Percentiles rank a stretch among this genome's conserved stretches.
These are phyloP conservation scores for Pyrocephalus nanus DNA, from an alignment of 2,797 vertebrate species.

Conservation along the genomic window DNA sequence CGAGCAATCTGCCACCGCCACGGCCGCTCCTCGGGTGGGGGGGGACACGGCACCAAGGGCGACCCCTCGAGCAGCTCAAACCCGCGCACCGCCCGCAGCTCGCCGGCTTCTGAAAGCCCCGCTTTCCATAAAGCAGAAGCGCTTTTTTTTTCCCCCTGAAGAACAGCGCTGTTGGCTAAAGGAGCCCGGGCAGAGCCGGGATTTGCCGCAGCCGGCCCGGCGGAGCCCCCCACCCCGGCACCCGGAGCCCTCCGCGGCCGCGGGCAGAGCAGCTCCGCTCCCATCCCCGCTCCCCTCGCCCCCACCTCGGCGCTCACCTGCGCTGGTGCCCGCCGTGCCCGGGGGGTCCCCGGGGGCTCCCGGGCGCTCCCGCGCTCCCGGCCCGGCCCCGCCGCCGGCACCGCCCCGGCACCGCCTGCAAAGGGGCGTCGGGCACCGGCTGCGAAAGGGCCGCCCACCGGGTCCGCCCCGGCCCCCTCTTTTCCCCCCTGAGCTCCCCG, in stretches of 20 bases:
- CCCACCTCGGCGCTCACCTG: neutral
- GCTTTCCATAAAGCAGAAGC: accelerated
- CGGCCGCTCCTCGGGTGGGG: neutral
- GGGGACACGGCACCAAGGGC: neutral
- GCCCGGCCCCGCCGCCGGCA: neutral
- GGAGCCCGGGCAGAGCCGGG: neutral
- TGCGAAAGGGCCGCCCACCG: neutral
- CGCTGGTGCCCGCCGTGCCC: neutral
- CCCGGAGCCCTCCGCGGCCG: neutral
- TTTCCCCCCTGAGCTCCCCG: too few relatives aligned
- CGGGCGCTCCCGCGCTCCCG: neutral
- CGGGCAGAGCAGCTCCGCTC: neutral
- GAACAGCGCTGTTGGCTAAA: neutral
- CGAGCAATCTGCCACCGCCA: neutral
- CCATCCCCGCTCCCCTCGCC: neutral
- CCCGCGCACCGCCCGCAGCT: neutral
- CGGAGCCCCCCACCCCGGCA: neutral
- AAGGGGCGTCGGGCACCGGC: neutral
- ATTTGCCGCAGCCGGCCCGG: neutral
- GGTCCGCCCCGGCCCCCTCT: neutral
- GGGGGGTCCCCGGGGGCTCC: neutral
- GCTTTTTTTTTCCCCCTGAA: neutral
- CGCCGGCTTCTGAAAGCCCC: neutral
- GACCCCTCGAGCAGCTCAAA: neutral
- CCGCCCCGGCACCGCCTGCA: neutral